Percentiles rank a stretch among this genome's conserved stretches.
Evolutionary conservation across 2,797 vertebrate genomes (phyloP).

Genomic region (Macropodus opercularis): DNA sequence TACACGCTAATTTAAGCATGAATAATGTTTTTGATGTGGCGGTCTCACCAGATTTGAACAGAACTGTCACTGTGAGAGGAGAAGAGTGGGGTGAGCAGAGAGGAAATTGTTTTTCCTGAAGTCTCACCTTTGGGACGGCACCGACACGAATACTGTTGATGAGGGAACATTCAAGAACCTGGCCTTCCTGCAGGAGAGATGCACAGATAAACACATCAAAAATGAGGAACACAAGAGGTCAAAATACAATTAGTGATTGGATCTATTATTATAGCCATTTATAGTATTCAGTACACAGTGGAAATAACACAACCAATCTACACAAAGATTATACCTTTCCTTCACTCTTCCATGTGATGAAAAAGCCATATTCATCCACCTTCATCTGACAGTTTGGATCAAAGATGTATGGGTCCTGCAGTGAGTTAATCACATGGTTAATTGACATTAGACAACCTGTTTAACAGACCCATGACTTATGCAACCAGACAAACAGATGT

Average conservation of each 20-base stretch:
- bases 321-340: constrained; percentile 87
- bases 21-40: constrained; percentile 9
- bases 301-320: neutral
- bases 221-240: constrained; percentile 1
- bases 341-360: constrained; percentile 96
- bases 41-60: constrained; percentile 12
- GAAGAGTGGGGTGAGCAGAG: constrained; percentile 2
- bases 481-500: constrained; percentile 43
- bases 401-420: constrained; percentile 93
- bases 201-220: constrained; percentile 5
- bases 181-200: constrained; percentile 88
- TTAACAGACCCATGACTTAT: constrained; percentile 16
- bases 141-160: constrained; percentile 96
- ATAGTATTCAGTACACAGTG: neutral
- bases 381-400: constrained; percentile 95
- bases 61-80: constrained; percentile 1
- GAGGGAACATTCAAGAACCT: constrained; percentile 96
- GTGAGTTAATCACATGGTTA: constrained; percentile 49
- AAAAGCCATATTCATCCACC: constrained; percentile 96
- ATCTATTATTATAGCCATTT: constrained; percentile 2
- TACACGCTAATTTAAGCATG: constrained; percentile 43
- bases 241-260: neutral
- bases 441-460: constrained; percentile 27
- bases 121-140: constrained; percentile 90
- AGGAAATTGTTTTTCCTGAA: constrained; percentile 39